These are phyloP conservation scores for Parasteatoda tepidariorum DNA, from an alignment of 1,140 invertebrate species.

Conservation along the genomic window DNA sequence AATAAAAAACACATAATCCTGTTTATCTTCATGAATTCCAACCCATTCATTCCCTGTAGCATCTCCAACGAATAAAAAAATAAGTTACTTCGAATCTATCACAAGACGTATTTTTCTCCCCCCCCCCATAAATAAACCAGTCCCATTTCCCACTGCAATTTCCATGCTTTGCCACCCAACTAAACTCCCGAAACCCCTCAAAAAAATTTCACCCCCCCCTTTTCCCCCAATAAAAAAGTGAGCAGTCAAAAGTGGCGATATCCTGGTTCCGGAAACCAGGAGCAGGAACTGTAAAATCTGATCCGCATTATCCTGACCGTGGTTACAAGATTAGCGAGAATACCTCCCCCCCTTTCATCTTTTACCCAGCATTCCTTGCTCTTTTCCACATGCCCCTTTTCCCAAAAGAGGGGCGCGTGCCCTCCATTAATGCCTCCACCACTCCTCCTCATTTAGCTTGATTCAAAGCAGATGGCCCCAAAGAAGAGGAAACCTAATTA, in stretches of 20 bases:
- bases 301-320: slow-evolving; percentile 25
- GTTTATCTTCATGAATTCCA: too few species aligned
- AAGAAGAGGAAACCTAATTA: slow-evolving; percentile 38
- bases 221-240: slow-evolving; percentile 24
- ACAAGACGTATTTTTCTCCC: slow-evolving; percentile 5
- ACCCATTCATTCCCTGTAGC: too few species aligned
- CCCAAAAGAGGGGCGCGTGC: slow-evolving; percentile 25
- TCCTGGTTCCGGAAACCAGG: neutral
- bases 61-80: too few species aligned
- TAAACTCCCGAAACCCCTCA: too few species aligned
- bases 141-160: neutral
- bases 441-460: slow-evolving; percentile 47
- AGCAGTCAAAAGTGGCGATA: slow-evolving; percentile 18
- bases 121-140: slow-evolving; percentile 28
- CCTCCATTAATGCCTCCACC: slow-evolving; percentile 40
- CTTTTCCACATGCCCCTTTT: neutral
- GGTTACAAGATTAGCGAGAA: slow-evolving; percentile 43
- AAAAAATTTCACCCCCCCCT: neutral
- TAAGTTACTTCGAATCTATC: neutral
- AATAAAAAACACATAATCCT: too few species aligned
- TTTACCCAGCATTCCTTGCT: neutral
- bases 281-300: neutral
- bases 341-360: neutral
- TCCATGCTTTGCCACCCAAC: neutral
- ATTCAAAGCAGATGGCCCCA: slow-evolving; percentile 52